A percentile compares a stretch with the other conserved stretches of the same genome.
phyloP scores from a whole-genome alignment of 1,140 invertebrate species.

The Trachymyrmex septentrionalis region DNA sequence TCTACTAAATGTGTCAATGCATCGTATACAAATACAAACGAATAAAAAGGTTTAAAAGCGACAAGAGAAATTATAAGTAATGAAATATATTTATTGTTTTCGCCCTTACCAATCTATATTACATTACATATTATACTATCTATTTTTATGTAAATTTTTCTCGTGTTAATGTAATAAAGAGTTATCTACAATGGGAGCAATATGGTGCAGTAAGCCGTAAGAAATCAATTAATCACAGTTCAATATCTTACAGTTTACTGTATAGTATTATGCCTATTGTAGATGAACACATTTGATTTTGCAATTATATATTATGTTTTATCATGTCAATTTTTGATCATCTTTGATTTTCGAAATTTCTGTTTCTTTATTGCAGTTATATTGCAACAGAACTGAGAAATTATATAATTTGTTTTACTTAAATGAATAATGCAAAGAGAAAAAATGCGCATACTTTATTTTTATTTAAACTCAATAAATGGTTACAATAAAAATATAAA shows the following conservation, averaged over 20 bases:
- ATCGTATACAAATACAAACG: conserved; percentile 43
- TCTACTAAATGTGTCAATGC: conserved; percentile 56
- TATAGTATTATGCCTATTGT: too few relatives aligned
- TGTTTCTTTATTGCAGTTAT: neutral
- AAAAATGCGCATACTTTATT: neutral
- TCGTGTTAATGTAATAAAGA: neutral
- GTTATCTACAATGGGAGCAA: too few relatives aligned
- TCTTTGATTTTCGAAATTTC: neutral
- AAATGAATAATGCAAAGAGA: neutral
- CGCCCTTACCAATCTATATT: conserved; percentile 32
- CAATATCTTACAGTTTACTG: too few relatives aligned
- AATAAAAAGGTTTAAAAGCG: conserved; percentile 48
- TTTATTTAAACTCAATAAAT: neutral
- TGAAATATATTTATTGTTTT: conserved; percentile 50
- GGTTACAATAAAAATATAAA: neutral
- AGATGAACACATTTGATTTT: too few relatives aligned
- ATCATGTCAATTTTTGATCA: neutral
- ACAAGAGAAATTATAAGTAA: conserved; percentile 38
- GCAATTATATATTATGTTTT: neutral
- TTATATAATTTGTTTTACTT: neutral
- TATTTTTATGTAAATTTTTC: conserved; percentile 15
- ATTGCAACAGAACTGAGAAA: neutral
- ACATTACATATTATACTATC: neutral
- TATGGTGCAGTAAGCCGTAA: too few relatives aligned
- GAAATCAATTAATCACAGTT: too few relatives aligned